Conservation (phyloP, 2,113 vertebrate species). For the Xenus cinereus region DNA sequence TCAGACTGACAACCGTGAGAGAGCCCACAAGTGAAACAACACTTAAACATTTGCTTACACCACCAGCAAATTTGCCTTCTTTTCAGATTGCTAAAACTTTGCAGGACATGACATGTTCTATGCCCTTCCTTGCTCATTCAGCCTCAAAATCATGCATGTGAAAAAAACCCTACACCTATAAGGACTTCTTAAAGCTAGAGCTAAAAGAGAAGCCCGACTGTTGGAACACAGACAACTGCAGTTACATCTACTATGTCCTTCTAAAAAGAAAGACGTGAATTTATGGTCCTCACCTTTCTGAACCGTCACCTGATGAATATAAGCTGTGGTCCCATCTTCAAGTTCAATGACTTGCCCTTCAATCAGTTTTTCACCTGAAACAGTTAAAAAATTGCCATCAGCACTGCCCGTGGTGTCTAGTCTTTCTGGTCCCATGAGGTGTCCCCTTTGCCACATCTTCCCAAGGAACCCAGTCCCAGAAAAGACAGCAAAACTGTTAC, state of each 20-base stretch:
- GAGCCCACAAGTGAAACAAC: background rate
- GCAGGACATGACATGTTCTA: background rate
- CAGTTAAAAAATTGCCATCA: background rate
- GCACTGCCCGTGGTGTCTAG: background rate
- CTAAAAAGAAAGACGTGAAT: background rate
- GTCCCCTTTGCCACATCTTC: background rate
- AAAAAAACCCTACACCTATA: background rate
- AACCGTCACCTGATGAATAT: slow-evolving; percentile 79
- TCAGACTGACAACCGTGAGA: background rate
- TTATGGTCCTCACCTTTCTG: slow-evolving; percentile 76
- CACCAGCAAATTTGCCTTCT: background rate
- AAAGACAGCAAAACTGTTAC: background rate
- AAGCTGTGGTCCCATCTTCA: slow-evolving; percentile 82
- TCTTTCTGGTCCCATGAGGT: background rate
- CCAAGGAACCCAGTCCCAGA: background rate
- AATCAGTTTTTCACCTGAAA: slow-evolving; percentile 78
- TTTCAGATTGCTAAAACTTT: background rate
- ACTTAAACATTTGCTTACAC: background rate
- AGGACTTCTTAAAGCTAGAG: background rate
- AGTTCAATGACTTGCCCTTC: slow-evolving; percentile 82
- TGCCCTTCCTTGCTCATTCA: background rate
- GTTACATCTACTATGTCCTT: background rate
- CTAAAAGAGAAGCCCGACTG: background rate
- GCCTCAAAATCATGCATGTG: background rate
- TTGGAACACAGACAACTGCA: background rate